Conservation (phyloP, 2,797 vertebrate genomes). For the Harpagifer antarcticus region DNA sequence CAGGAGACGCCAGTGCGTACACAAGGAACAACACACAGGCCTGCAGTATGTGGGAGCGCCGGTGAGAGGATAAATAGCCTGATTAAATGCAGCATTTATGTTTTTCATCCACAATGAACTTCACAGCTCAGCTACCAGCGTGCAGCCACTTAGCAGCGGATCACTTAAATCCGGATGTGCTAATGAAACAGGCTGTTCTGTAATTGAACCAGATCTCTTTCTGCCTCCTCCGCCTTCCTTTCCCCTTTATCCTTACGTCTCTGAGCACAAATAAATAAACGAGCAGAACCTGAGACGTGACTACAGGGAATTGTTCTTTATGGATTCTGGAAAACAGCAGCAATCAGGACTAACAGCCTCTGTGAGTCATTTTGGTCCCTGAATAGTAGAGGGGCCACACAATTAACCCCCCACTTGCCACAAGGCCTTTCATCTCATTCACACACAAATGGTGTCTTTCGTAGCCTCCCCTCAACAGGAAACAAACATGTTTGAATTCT, state of each 20-base stretch:
- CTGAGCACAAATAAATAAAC: slow-evolving; percentile 77
- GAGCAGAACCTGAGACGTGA: slow-evolving; percentile 76
- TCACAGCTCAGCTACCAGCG: slow-evolving; percentile 64
- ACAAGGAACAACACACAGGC: slow-evolving; percentile 57
- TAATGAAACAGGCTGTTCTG: slow-evolving; percentile 65
- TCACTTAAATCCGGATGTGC: slow-evolving; percentile 69
- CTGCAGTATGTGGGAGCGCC: slow-evolving; percentile 48
- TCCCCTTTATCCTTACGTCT: slow-evolving; percentile 67
- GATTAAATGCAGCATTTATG: slow-evolving; percentile 78
- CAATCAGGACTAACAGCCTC: slow-evolving; percentile 72
- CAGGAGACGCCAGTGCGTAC: slow-evolving; percentile 74
- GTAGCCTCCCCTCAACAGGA: slow-evolving; percentile 40
- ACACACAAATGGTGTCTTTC: slow-evolving; percentile 30
- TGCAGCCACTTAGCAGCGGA: slow-evolving; percentile 60
- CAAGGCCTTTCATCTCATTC: slow-evolving; percentile 47
- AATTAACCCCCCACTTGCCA: slow-evolving; percentile 54
- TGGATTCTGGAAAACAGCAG: slow-evolving; percentile 72
- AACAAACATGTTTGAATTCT: slow-evolving; percentile 65
- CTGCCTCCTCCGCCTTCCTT: slow-evolving; percentile 37
- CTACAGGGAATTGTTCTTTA: slow-evolving; percentile 75
- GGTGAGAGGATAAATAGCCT: slow-evolving; percentile 70
- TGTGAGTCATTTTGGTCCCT: slow-evolving; percentile 70
- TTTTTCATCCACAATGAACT: slow-evolving; percentile 73
- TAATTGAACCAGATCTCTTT: slow-evolving; percentile 71
- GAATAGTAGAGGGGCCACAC: slow-evolving; percentile 51